These are phyloP conservation scores for Melopsittacus undulatus DNA, from an alignment of 2,797 vertebrate genomes.

Conservation along the genomic window DNA sequence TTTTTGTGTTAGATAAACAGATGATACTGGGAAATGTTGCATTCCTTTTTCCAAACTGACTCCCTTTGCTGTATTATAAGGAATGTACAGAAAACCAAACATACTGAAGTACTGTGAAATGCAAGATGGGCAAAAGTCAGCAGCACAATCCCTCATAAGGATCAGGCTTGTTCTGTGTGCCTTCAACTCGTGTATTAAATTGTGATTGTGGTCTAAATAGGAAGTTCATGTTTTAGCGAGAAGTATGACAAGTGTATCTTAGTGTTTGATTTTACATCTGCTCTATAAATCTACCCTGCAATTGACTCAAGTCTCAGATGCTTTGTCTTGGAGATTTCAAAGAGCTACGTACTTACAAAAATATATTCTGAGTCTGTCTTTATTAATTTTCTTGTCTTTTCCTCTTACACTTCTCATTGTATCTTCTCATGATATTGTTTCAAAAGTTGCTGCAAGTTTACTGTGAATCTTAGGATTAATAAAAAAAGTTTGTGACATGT, in stretches of 20 bases:
- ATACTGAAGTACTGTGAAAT: not conserved
- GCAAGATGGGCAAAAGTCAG: not conserved
- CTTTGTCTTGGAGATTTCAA: not conserved
- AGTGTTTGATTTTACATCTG: not conserved
- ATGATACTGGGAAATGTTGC: not conserved
- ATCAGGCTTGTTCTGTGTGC: not conserved
- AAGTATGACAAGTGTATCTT: not conserved
- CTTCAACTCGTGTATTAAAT: not conserved
- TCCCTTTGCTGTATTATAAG: not conserved
- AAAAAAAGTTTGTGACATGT: not conserved
- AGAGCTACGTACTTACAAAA: not conserved
- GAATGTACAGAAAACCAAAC: not conserved
- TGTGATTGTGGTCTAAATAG: not conserved
- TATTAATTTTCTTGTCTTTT: not conserved
- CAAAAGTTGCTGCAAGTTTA: not conserved
- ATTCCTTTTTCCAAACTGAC: not conserved
- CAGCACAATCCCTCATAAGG: not conserved
- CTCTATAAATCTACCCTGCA: not conserved
- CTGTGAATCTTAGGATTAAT: not conserved
- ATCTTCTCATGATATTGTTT: not conserved
- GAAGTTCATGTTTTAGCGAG: not conserved
- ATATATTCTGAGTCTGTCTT: not conserved
- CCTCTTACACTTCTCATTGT: not conserved
- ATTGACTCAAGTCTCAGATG: not conserved
- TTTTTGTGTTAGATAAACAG: constrained; percentile 21